Conservation (phyloP, 2,888 invertebrate species). For the Willowsia nigromaculata region DNA sequence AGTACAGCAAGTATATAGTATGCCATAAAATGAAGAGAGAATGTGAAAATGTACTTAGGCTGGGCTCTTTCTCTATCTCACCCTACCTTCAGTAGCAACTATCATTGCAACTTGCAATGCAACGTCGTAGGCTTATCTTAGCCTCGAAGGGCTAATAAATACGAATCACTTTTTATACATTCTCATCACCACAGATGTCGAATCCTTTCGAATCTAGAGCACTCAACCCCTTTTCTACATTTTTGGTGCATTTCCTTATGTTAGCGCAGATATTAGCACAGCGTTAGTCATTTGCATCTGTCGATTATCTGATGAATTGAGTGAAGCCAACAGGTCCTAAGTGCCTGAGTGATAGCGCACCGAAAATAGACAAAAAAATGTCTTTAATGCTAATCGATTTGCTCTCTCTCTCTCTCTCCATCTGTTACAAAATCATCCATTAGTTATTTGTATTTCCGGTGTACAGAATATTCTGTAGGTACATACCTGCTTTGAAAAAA, state of each 20-base stretch:
- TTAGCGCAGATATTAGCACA: not conserved
- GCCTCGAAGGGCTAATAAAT: constrained; percentile 55
- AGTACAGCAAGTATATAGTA: not conserved
- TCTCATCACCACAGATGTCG: not conserved
- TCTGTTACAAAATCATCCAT: too few species aligned
- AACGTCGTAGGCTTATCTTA: not conserved
- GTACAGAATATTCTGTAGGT: too few species aligned
- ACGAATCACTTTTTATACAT: constrained; percentile 26
- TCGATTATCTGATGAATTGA: too few species aligned
- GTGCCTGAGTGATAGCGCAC: too few species aligned
- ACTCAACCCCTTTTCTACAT: not conserved
- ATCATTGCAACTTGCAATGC: not conserved
- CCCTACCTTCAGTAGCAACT: constrained; percentile 13
- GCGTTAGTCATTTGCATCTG: not conserved
- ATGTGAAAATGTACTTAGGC: constrained; percentile 49
- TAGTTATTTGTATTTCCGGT: too few species aligned
- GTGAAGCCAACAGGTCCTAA: too few species aligned
- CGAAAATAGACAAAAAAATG: too few species aligned
- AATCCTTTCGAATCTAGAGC: constrained; percentile 7
- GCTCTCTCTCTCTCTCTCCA: too few species aligned
- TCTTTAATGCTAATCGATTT: too few species aligned
- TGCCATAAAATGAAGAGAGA: constrained; percentile 25
- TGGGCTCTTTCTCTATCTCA: constrained; percentile 40
- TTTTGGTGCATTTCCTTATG: not conserved
- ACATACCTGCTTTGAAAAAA: too few species aligned